These are phyloP conservation scores for Anagrus nilaparvatae DNA, from an alignment of 1,140 invertebrate species.

Conservation along the genomic window DNA sequence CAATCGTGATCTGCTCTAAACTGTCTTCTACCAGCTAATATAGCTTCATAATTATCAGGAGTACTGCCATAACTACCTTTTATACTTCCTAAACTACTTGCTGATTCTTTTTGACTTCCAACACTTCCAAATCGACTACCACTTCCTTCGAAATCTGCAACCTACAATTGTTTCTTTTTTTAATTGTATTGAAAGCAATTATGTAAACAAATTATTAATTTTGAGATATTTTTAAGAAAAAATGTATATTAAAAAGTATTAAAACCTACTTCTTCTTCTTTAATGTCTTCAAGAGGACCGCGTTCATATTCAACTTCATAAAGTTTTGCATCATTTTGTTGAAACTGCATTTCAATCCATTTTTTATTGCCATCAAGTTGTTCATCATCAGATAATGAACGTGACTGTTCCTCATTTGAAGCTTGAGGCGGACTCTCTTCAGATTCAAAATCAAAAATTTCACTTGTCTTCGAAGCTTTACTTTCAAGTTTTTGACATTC, in stretches of 20 bases:
- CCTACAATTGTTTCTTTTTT: too few species aligned
- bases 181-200: too few species aligned
- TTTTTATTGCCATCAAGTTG: slow-evolving; percentile 67
- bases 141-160: slow-evolving; percentile 71
- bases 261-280: slow-evolving; percentile 83
- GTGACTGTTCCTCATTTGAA: slow-evolving; percentile 39
- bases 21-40: slow-evolving; percentile 68
- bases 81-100: slow-evolving; percentile 64
- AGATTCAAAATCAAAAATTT: slow-evolving; percentile 60
- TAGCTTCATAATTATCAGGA: slow-evolving; percentile 70
- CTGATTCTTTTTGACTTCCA: slow-evolving; percentile 69
- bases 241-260: too few species aligned
- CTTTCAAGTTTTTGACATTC: slow-evolving; percentile 20
- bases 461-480: slow-evolving; percentile 34
- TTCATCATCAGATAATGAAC: slow-evolving; percentile 40
- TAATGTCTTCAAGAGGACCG: slow-evolving; percentile 79
- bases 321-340: slow-evolving; percentile 53
- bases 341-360: slow-evolving; percentile 83
- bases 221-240: too few species aligned
- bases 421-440: slow-evolving; percentile 61
- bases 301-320: slow-evolving; percentile 61
- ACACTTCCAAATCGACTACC: slow-evolving; percentile 68
- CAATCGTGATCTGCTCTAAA: slow-evolving; percentile 78
- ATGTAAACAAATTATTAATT: too few species aligned
- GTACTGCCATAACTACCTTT: slow-evolving; percentile 69